phyloP scores from a whole-genome alignment of 2,797 vertebrate species.

The Sciaenops ocellatus region DNA sequence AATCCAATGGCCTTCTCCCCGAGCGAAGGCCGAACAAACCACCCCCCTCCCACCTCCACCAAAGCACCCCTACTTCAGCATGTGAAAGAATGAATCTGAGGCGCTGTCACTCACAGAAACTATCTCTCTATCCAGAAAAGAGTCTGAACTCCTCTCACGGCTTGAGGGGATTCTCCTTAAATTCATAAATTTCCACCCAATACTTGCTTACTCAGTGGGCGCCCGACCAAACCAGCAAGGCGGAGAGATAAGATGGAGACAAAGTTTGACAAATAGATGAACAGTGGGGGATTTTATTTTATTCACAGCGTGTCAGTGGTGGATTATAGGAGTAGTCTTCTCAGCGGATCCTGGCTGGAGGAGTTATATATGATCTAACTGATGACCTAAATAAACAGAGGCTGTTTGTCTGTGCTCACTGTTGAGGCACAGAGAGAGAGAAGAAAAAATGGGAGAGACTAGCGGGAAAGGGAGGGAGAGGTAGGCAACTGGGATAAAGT shows the following conservation, averaged over 20 bases:
- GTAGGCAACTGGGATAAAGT: conserved; percentile 78
- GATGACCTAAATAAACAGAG: conserved; percentile 84
- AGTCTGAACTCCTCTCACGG: conserved; percentile 49
- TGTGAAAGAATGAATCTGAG: conserved; percentile 76
- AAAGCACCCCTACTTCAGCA: conserved; percentile 55
- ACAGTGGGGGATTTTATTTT: conserved; percentile 66
- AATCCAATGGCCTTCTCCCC: conserved; percentile 64
- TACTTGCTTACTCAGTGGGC: conserved; percentile 49
- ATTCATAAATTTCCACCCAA: conserved; percentile 59
- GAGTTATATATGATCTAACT: conserved; percentile 74
- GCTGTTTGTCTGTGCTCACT: conserved; percentile 83
- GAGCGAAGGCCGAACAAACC: conserved; percentile 58
- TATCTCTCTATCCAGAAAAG: conserved; percentile 56
- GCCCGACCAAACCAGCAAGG: conserved; percentile 49
- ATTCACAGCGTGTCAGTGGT: conserved; percentile 54
- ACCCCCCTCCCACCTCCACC: conserved; percentile 2
- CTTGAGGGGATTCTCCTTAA: conserved; percentile 66
- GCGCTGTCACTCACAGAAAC: conserved; percentile 78
- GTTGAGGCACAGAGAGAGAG: conserved; percentile 68
- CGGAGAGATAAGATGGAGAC: conserved; percentile 59
- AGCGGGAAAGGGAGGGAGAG: conserved; percentile 76
- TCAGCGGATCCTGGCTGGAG: conserved; percentile 55
- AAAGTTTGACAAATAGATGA: conserved; percentile 64
- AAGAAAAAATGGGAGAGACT: conserved; percentile 59
- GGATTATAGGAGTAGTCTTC: conserved; percentile 62